These are phyloP conservation scores for Cheilosia variabilis DNA, from an alignment of 2,888 invertebrate species.

Conservation along the genomic window DNA sequence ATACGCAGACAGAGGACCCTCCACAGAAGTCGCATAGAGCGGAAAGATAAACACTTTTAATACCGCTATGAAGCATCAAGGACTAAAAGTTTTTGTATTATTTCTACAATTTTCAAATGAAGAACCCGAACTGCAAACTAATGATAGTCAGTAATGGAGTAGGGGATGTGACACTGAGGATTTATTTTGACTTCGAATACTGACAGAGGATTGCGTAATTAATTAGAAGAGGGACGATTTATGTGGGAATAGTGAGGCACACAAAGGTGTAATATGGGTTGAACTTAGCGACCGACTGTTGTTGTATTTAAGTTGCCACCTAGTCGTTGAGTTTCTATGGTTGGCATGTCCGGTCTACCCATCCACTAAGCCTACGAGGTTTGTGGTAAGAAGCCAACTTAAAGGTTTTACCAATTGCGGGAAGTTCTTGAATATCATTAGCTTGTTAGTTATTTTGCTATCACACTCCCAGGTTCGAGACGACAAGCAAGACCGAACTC, in stretches of 20 bases:
- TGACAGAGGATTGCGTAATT: slow-evolving; percentile 25
- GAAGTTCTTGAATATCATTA: too few species aligned
- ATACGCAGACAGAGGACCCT: neutral
- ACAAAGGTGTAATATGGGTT: too few species aligned
- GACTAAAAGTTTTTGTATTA: slow-evolving; percentile 58
- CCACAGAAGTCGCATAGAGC: slow-evolving; percentile 5
- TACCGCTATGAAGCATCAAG: slow-evolving; percentile 9
- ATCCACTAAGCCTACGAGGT: too few species aligned
- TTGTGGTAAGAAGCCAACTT: too few species aligned
- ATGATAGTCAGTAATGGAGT: slow-evolving; percentile 9
- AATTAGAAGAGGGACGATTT: slow-evolving; percentile 14
- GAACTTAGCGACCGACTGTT: too few species aligned
- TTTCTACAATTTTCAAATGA: slow-evolving; percentile 24
- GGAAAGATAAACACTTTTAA: slow-evolving; percentile 44
- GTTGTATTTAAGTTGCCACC: too few species aligned
- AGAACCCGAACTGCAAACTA: neutral
- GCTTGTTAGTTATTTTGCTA: too few species aligned
- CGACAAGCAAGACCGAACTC: too few species aligned
- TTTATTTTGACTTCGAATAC: slow-evolving; percentile 5
- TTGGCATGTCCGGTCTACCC: too few species aligned
- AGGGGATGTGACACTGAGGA: neutral
- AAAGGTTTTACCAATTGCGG: too few species aligned
- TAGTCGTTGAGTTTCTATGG: too few species aligned
- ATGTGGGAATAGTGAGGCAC: slow-evolving; percentile 16
- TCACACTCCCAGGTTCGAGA: too few species aligned